Percentiles rank a stretch among this genome's conserved stretches.
Evolutionary conservation across 1,140 invertebrate genomes (phyloP).

Genomic region (Pseudomyrmex flavicornis): DNA sequence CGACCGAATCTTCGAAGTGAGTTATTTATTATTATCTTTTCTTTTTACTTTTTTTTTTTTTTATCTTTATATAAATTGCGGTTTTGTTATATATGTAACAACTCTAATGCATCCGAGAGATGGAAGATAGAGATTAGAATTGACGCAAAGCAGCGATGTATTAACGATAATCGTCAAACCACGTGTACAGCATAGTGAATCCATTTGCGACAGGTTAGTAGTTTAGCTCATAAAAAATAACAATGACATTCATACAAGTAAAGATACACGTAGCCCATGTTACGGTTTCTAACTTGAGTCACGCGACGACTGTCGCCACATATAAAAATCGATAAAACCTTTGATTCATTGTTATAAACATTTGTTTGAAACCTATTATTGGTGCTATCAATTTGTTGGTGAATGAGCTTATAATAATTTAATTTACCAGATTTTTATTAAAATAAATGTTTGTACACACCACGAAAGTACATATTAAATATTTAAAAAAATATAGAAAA

Average conservation of each 20-base stretch:
- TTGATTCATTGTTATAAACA: conserved; percentile 1
- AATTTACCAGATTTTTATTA: not conserved
- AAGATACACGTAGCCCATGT: not conserved
- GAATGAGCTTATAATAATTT: not conserved
- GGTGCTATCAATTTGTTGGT: not conserved
- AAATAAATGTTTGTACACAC: not conserved
- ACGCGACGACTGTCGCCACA: not conserved
- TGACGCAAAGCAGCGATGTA: not conserved
- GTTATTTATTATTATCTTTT: not conserved
- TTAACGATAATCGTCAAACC: conserved; percentile 1
- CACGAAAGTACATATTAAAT: not conserved
- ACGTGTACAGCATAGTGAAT: not conserved
- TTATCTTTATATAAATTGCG: not conserved
- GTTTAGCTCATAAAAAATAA: conserved; percentile 14
- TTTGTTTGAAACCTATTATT: not conserved
- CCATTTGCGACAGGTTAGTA: conserved; percentile 24
- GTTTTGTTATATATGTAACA: not conserved
- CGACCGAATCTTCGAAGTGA: not conserved
- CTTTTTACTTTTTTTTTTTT: not conserved
- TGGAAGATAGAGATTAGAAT: conserved; percentile 11
- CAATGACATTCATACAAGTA: not conserved
- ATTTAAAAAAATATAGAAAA: not conserved
- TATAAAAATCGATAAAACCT: conserved; percentile 7
- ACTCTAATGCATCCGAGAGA: not conserved
- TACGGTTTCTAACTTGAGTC: not conserved